These are phyloP conservation scores for Lepidonotus clava DNA, from an alignment of 2,888 invertebrate species.

Conservation along the genomic window DNA sequence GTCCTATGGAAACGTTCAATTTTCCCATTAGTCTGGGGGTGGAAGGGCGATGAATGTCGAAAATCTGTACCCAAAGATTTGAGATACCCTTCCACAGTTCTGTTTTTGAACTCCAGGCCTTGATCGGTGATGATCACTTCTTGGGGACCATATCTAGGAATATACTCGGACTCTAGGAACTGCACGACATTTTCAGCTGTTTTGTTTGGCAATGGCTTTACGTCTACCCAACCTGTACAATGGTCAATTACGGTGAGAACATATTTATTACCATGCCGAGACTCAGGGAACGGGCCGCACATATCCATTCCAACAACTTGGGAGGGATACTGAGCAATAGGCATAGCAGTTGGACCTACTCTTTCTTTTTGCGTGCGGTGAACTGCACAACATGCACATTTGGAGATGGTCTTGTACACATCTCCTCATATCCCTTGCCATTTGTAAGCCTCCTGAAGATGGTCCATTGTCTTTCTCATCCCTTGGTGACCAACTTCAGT, in stretches of 20 bases:
- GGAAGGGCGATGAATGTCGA: neutral
- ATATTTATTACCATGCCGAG: constrained; percentile 51
- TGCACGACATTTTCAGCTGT: neutral
- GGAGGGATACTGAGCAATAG: neutral
- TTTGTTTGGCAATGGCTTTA: constrained; percentile 17
- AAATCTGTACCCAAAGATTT: neutral
- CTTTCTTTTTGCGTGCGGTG: neutral
- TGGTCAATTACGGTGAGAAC: constrained; percentile 16
- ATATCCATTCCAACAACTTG: constrained; percentile 38
- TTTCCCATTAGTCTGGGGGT: constrained; percentile 22
- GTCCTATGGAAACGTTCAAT: constrained; percentile 20
- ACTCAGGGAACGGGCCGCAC: neutral
- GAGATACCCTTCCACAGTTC: neutral
- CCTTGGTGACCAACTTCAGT: constrained; percentile 41
- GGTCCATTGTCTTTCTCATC: too few relatives aligned
- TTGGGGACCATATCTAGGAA: neutral
- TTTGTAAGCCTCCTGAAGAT: constrained; percentile 30
- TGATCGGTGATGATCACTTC: neutral
- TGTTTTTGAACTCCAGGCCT: neutral
- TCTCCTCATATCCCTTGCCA: constrained; percentile 15
- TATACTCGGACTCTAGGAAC: neutral
- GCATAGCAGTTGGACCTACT: neutral
- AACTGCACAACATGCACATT: constrained; percentile 30
- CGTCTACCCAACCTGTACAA: constrained; percentile 39
- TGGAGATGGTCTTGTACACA: neutral